Conservation (phyloP, 1,140 invertebrate genomes). For the Lordiphosa mommai region DNA sequence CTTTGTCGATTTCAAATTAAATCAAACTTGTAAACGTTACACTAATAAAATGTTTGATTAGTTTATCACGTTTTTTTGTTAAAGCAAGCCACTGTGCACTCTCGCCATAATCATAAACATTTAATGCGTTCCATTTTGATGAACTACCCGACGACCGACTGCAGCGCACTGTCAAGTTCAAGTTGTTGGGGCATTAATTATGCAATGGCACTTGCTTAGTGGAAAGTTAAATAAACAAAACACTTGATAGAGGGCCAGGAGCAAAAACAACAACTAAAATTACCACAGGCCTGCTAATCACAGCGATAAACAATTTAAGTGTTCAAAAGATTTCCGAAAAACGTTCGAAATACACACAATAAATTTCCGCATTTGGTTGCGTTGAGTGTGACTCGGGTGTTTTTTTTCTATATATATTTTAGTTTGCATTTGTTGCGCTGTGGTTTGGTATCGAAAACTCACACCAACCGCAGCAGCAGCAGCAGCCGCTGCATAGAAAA, state of each 20-base stretch:
- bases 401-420: constrained; percentile 26
- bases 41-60: too few relatives aligned
- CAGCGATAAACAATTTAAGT: constrained; percentile 70
- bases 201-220: constrained; percentile 42
- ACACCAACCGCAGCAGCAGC: constrained; percentile 36
- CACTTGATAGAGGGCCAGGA: too few relatives aligned
- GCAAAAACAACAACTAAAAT: constrained; percentile 24
- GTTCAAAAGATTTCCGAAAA: constrained; percentile 63
- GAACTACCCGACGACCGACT: constrained; percentile 18
- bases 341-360: constrained; percentile 43
- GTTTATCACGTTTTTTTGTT: too few relatives aligned
- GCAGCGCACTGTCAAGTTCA: constrained; percentile 66
- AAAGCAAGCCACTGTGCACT: too few relatives aligned
- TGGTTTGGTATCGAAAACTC: constrained; percentile 60
- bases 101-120: constrained; percentile 28
- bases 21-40: too few relatives aligned
- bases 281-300: constrained; percentile 67
- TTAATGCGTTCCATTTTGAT: constrained; percentile 44
- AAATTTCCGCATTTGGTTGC: constrained; percentile 71
- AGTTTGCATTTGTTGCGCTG: constrained; percentile 30
- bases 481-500: constrained; percentile 43
- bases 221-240: constrained; percentile 19
- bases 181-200: constrained; percentile 58
- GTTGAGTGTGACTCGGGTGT: constrained; percentile 26
- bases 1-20: too few relatives aligned